Percentiles rank a stretch among this genome's conserved stretches.
Evolutionary conservation across 2,797 vertebrate species (phyloP).

Genomic region (Acanthurus tractus): DNA sequence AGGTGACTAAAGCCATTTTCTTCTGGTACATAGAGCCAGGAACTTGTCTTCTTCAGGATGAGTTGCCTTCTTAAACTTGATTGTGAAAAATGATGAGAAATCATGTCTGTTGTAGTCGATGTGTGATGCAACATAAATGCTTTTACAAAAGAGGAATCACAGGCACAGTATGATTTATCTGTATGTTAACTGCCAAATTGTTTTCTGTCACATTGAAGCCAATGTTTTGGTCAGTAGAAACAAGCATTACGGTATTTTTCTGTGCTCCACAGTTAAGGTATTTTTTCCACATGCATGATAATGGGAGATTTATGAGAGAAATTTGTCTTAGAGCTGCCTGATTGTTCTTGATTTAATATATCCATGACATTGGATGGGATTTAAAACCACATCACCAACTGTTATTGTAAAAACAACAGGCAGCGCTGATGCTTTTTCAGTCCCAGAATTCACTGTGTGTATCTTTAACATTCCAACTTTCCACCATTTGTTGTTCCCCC

Average conservation of each 20-base stretch:
- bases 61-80: conserved; percentile 62
- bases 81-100: conserved; percentile 41
- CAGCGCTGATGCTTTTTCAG: conserved; percentile 32
- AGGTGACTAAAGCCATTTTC: conserved; percentile 81
- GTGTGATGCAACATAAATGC: conserved; percentile 62
- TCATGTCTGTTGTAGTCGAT: conserved; percentile 54
- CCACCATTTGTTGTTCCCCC: conserved; percentile 50
- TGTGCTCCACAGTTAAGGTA: conserved; percentile 45
- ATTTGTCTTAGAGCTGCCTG: conserved; percentile 37
- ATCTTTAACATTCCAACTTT: conserved; percentile 51
- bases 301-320: conserved; percentile 39
- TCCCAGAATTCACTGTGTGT: conserved; percentile 41
- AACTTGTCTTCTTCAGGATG: conserved; percentile 60
- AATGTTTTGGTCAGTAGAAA: conserved; percentile 41
- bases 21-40: conserved; percentile 74
- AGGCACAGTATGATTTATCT: conserved; percentile 38
- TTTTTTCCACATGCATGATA: conserved; percentile 54
- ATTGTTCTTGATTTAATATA: conserved; percentile 37
- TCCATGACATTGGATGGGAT: conserved; percentile 35
- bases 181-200: conserved; percentile 24
- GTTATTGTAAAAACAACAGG: conserved; percentile 23
- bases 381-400: conserved; percentile 22
- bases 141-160: conserved; percentile 59
- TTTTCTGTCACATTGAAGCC: conserved; percentile 28
- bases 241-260: conserved; percentile 30